These are phyloP conservation scores for Argentina silus DNA, from an alignment of 2,797 vertebrate genomes.

Conservation along the genomic window DNA sequence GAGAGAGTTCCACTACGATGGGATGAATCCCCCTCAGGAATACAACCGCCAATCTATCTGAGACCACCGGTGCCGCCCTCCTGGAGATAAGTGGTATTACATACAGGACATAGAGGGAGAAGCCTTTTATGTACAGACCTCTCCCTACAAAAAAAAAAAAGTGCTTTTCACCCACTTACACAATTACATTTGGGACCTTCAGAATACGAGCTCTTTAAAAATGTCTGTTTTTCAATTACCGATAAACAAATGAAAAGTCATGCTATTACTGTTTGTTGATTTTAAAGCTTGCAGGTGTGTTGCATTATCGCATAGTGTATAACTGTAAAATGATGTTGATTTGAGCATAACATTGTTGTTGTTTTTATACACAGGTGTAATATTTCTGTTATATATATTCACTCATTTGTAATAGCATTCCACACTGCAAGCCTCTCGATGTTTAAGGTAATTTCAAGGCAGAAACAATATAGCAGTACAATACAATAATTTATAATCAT, in stretches of 20 bases:
- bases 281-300: neutral
- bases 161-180: neutral
- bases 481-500: neutral
- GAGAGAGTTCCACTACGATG: constrained; percentile 86
- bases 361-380: neutral
- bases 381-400: constrained; percentile 4
- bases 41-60: constrained; percentile 79
- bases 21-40: constrained; percentile 80
- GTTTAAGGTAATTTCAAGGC: neutral
- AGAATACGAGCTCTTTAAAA: too few relatives aligned
- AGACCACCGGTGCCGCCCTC: constrained; percentile 20
- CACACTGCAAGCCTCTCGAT: neutral
- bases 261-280: too few relatives aligned
- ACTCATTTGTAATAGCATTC: constrained; percentile 12
- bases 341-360: neutral
- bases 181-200: too few relatives aligned
- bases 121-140: neutral
- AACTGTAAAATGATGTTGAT: neutral
- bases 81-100: neutral
- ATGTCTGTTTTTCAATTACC: too few relatives aligned
- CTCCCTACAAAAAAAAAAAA: neutral
- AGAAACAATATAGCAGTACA: neutral
- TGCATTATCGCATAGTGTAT: neutral
- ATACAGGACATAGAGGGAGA: neutral
- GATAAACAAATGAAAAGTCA: too few relatives aligned